Conservation (phyloP, 2,113 vertebrate genomes). For the Alligator sinensis region DNA sequence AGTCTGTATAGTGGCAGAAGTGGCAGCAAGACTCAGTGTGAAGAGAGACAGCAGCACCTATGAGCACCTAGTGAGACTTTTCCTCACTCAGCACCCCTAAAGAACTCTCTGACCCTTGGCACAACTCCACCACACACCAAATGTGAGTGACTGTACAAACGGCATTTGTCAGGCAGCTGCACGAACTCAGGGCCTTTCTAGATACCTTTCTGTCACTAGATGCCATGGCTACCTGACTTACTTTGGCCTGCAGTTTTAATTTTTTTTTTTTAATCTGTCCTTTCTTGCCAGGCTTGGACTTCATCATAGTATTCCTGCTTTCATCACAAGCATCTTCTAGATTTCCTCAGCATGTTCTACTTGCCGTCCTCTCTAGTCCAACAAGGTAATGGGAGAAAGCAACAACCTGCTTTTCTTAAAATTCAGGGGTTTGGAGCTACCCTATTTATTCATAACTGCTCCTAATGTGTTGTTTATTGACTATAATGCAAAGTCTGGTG, state of each 20-base stretch:
- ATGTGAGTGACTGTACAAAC: background rate
- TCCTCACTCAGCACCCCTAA: no score
- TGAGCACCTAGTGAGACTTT: no score
- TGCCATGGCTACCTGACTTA: background rate
- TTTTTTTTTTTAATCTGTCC: background rate
- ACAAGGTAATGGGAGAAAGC: background rate
- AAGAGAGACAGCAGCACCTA: no score
- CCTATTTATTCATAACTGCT: no score
- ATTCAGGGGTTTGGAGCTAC: no score
- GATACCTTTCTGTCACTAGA: background rate
- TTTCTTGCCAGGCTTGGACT: background rate
- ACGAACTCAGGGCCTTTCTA: background rate
- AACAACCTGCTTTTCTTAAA: background rate
- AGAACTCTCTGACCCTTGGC: background rate
- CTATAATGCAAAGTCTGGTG: no score
- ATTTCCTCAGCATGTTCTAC: background rate
- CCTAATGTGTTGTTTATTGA: no score
- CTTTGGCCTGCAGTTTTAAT: background rate
- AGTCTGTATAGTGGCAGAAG: no score
- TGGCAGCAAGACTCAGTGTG: no score
- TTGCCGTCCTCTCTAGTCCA: background rate
- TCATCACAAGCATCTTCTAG: background rate
- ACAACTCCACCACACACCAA: no score
- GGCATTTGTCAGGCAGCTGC: background rate
- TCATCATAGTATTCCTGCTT: background rate